Evolutionary conservation across 2,797 vertebrate genomes (phyloP).

Genomic region (Microctenopoma stevenorrisi): DNA sequence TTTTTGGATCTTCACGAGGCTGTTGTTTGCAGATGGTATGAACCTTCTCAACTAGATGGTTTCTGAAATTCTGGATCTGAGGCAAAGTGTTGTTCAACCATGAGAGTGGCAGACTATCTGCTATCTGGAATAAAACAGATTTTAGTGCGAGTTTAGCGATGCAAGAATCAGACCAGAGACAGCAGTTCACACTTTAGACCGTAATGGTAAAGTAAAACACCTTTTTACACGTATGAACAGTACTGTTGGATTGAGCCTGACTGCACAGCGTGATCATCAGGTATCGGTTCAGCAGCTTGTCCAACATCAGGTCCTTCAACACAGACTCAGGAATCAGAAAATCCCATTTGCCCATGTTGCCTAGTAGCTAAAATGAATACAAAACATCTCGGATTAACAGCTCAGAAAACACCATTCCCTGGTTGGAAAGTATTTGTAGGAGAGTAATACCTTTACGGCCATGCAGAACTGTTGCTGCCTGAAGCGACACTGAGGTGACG

Average conservation of each 20-base stretch:
- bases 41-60: constrained; percentile 85
- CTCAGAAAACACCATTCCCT: neutral
- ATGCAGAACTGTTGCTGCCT: constrained; percentile 90
- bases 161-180: neutral
- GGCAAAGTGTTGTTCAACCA: constrained; percentile 87
- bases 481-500: constrained; percentile 85
- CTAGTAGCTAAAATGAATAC: constrained; percentile 83
- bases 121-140: constrained; percentile 79
- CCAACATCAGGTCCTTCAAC: constrained; percentile 88
- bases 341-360: constrained; percentile 90
- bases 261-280: constrained; percentile 88
- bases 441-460: constrained; percentile 88
- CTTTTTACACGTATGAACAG: constrained; percentile 83
- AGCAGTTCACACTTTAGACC: neutral
- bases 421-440: neutral
- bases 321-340: constrained; percentile 84
- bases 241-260: constrained; percentile 63
- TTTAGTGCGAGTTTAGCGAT: neutral
- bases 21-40: constrained; percentile 76
- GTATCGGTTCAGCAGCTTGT: constrained; percentile 91
- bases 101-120: constrained; percentile 84
- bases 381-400: constrained; percentile 22
- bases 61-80: constrained; percentile 88
- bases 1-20: constrained; percentile 57
- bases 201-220: constrained; percentile 66